phyloP scores from a whole-genome alignment of 1,140 invertebrate species.

The Nixonia krombeini region DNA sequence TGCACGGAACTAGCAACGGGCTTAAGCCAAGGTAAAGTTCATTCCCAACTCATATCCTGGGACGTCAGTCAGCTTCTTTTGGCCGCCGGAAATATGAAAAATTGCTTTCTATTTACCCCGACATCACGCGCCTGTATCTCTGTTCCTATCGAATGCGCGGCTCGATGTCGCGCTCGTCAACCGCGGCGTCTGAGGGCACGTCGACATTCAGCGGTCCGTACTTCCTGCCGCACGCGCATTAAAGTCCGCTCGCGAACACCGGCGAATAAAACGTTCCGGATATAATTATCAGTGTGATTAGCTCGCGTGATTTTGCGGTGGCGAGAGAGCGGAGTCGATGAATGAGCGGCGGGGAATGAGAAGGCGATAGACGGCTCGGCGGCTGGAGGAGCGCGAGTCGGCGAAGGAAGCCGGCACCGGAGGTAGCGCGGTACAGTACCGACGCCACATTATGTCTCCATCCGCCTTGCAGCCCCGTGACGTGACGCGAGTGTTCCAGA shows the following conservation, averaged over 20 bases:
- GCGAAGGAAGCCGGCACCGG: conserved; percentile 35
- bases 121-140: conserved; percentile 26
- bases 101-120: conserved; percentile 49
- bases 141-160: not conserved
- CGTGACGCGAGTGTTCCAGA: conserved; percentile 71
- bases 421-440: conserved; percentile 38
- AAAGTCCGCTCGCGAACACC: conserved; percentile 19
- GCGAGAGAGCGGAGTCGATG: conserved; percentile 26
- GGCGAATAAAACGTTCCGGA: conserved; percentile 29
- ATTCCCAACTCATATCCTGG: conserved; percentile 51
- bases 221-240: not conserved
- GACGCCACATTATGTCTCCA: conserved; percentile 67
- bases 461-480: conserved; percentile 62
- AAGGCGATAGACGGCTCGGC: conserved; percentile 24
- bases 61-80: conserved; percentile 44
- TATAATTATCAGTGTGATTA: conserved; percentile 48
- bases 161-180: not conserved
- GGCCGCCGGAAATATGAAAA: conserved; percentile 51
- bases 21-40: conserved; percentile 52
- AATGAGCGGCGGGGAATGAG: conserved; percentile 38
- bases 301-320: conserved; percentile 39
- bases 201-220: too few species aligned
- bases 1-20: conserved; percentile 48
- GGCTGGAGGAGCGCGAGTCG: conserved; percentile 16
- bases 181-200: too few species aligned